phyloP scores from a whole-genome alignment of 2,888 invertebrate species.

The Apantesis nais region DNA sequence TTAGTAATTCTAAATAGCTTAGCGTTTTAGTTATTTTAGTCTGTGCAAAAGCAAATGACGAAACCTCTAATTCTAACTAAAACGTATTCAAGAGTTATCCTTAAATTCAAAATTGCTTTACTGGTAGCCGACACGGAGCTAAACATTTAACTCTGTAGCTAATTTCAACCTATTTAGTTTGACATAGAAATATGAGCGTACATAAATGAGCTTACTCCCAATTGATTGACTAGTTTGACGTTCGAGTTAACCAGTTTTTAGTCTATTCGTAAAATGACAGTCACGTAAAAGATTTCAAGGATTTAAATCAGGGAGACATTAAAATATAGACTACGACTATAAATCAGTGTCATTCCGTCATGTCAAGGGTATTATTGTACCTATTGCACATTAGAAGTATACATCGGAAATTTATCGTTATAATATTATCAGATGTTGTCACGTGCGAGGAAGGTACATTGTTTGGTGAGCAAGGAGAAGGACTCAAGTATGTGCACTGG shows the following conservation, averaged over 20 bases:
- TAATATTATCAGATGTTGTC: too few species aligned
- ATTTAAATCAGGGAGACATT: not conserved
- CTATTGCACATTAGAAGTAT: too few species aligned
- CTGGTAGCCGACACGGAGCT: not conserved
- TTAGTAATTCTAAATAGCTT: too few species aligned
- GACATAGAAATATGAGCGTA: not conserved
- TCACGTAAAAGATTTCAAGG: not conserved
- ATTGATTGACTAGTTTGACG: not conserved
- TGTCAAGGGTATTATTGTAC: too few species aligned
- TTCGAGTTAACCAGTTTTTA: not conserved
- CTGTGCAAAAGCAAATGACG: not conserved
- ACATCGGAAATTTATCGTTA: too few species aligned
- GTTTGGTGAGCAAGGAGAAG: not conserved
- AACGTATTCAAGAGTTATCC: not conserved
- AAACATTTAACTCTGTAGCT: not conserved
- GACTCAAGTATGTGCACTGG: too few species aligned
- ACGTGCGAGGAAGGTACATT: not conserved
- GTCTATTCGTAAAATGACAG: not conserved
- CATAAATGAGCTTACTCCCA: not conserved
- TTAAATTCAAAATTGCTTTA: not conserved
- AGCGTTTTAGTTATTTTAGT: not conserved
- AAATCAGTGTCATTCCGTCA: too few species aligned
- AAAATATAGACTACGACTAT: not conserved
- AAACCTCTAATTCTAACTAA: not conserved
- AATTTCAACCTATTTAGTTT: not conserved